phyloP scores from a whole-genome alignment of 2,797 vertebrate genomes.

The Semotilus atromaculatus region DNA sequence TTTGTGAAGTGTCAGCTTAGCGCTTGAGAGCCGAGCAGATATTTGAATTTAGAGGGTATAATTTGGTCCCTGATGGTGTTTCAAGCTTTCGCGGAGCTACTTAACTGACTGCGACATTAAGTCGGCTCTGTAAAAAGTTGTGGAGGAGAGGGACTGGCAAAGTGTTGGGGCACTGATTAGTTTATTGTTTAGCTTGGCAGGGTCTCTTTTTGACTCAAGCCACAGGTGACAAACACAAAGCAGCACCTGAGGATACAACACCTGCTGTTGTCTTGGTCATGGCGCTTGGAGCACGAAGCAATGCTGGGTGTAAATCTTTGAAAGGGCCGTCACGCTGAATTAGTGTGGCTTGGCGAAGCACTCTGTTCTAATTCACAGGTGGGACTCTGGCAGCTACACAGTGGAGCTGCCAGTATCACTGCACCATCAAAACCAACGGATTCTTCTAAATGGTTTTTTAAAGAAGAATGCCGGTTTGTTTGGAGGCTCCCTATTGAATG shows the following conservation, averaged over 20 bases:
- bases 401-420: slow-evolving; percentile 43
- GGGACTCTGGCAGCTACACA: slow-evolving; percentile 51
- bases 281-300: slow-evolving; percentile 39
- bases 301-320: slow-evolving; percentile 53
- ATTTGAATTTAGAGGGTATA: slow-evolving; percentile 22
- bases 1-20: slow-evolving; percentile 48
- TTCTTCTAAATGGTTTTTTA: slow-evolving; percentile 14
- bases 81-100: background rate
- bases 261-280: slow-evolving; percentile 58
- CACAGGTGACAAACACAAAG: slow-evolving; percentile 58
- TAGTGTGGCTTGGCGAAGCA: slow-evolving; percentile 44
- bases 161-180: slow-evolving; percentile 28
- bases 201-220: slow-evolving; percentile 31
- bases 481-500: slow-evolving; percentile 16
- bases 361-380: slow-evolving; percentile 58
- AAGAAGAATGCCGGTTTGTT: slow-evolving; percentile 11
- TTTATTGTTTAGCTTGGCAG: slow-evolving; percentile 28
- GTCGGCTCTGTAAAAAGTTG: slow-evolving; percentile 6
- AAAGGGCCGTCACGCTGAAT: slow-evolving; percentile 58
- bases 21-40: slow-evolving; percentile 2
- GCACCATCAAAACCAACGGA: slow-evolving; percentile 28
- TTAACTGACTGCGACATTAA: background rate
- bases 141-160: background rate
- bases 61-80: background rate
- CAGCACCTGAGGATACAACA: slow-evolving; percentile 54